Evolutionary conservation across 1,140 invertebrate species (phyloP).

Genomic region (Agrilus planipennis): DNA sequence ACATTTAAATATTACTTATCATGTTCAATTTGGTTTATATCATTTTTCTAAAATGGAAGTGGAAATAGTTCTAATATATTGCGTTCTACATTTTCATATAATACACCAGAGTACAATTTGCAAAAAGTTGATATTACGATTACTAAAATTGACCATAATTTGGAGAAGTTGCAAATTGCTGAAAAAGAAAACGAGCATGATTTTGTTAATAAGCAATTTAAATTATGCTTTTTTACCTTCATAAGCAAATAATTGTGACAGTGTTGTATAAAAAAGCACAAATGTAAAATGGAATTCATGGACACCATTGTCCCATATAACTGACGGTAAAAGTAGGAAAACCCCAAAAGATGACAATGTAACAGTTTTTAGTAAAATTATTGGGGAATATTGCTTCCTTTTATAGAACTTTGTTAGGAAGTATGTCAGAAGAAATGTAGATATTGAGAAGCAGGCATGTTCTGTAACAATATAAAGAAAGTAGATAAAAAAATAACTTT

Average conservation of each 20-base stretch:
- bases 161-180: slow-evolving; percentile 23
- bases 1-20: no score
- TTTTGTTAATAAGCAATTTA: not conserved
- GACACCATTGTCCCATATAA: slow-evolving; percentile 39
- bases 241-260: slow-evolving; percentile 30
- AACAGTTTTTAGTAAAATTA: slow-evolving; percentile 36
- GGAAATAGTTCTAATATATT: no score
- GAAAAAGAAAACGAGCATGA: slow-evolving; percentile 13
- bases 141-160: slow-evolving; percentile 26
- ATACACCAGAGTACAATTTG: slow-evolving; percentile 6
- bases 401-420: no score
- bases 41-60: no score
- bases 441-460: slow-evolving; percentile 15
- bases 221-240: slow-evolving; percentile 21
- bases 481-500: not conserved
- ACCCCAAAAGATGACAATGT: slow-evolving; percentile 37
- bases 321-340: slow-evolving; percentile 37
- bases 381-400: no score
- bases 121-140: slow-evolving; percentile 19
- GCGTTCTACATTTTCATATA: slow-evolving; percentile 3
- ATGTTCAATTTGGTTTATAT: no score
- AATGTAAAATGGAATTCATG: slow-evolving; percentile 27
- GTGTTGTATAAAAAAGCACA: slow-evolving; percentile 26
- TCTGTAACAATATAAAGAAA: slow-evolving; percentile 17
- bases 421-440: slow-evolving; percentile 22